These are phyloP conservation scores for Neogale vison DNA, from an alignment of 2,113 vertebrate species.

Conservation along the genomic window DNA sequence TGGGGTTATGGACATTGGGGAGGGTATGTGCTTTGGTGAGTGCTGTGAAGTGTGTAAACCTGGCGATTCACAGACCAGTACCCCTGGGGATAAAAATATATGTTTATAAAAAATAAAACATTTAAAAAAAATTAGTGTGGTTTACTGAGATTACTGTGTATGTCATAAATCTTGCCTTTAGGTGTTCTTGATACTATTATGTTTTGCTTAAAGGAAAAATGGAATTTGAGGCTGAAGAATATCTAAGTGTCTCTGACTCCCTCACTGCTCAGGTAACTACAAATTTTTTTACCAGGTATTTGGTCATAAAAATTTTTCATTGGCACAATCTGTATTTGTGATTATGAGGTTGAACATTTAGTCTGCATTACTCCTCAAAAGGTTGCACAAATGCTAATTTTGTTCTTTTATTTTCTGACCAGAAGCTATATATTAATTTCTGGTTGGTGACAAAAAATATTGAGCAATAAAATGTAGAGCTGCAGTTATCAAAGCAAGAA, in stretches of 20 bases:
- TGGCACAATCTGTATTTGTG: not conserved
- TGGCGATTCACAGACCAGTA: too few species aligned
- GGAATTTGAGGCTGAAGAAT: not conserved
- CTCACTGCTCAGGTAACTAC: not conserved
- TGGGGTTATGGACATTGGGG: too few species aligned
- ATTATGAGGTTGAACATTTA: constrained; percentile 19
- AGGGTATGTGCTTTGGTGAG: too few species aligned
- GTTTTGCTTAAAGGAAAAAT: not conserved
- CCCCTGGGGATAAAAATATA: too few species aligned
- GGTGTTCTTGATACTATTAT: not conserved
- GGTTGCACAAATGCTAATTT: not conserved
- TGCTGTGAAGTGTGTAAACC: too few species aligned
- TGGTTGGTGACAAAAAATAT: constrained; percentile 21
- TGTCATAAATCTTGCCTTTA: not conserved
- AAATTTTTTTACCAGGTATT: not conserved
- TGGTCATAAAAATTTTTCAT: not conserved
- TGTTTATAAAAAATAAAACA: too few species aligned
- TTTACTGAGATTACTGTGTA: not conserved
- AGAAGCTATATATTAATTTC: not conserved
- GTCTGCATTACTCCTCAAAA: not conserved
- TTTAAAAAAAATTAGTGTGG: not conserved
- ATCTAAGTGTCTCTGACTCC: not conserved
- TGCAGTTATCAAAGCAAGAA: constrained; percentile 42
- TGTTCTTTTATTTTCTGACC: constrained; percentile 29
- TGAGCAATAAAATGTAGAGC: constrained; percentile 32